Base-by-base conservation (phyloP, 2,113 vertebrate species). In the Oxyruncus cristatus region DNA sequence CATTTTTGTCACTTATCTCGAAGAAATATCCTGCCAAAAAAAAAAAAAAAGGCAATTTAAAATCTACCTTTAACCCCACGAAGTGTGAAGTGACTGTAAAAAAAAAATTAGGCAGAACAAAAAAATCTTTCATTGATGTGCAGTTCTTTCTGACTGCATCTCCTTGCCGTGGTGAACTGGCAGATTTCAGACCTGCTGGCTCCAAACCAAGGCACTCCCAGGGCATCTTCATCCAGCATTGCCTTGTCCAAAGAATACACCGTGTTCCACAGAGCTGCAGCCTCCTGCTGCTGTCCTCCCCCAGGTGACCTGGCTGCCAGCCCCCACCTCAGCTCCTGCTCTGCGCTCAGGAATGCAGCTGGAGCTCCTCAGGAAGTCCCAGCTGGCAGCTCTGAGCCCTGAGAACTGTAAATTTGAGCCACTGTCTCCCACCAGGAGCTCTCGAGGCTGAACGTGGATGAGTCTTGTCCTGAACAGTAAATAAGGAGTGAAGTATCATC, bases 131-230 rank as follows among this genome's bases (percentile, higher is more conserved):
- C 7, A 2, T 23, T 67, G 19, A 26, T 14, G 44, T 18, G 2
- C 3, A 50, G 42, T 33, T 91, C 39, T 33, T 27, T 12, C 18
- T 11, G 6, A 11, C 44, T 27, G 33, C n/a, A 19, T 2, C 87
- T 37, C 41, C 58, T 72, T 2, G 2, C 55, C 30, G 0, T 5
- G 2, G 42, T 8, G 35, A 50, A 15, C 5, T 6, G 7, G 18
- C 72, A 89, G 39, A 23, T 88, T 46, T 24, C 32, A 41, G 39
- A 35, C 3, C 73, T 19, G 44, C 53, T 46, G 21, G 56, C 80
- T 58, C 56, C 66, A 65, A 22, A 75, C 19, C 50, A 2, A 12
- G 19, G 18, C 58, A 20, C 42, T 37, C 27, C 62, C 79, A 49
- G 58, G 49, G 67, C 74, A 33, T 28, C 85, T 81, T 41, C 53